Percentiles rank a stretch among this genome's conserved stretches.
Conservation (phyloP, 2,888 invertebrate genomes). For the Epinotia brunnichana region DNA sequence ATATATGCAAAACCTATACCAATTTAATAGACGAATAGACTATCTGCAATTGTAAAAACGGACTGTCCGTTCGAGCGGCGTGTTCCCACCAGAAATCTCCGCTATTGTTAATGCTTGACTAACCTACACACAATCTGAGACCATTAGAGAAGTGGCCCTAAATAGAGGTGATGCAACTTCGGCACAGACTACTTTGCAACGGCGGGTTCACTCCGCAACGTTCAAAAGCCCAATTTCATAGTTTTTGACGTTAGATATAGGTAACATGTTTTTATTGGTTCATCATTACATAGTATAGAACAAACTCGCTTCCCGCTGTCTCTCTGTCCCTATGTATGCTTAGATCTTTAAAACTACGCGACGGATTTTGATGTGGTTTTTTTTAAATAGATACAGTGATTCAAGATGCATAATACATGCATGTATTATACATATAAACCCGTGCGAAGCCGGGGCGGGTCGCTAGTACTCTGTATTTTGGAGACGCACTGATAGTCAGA, state of each 20-base stretch:
- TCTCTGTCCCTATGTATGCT: too few species aligned
- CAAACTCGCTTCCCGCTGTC: too few species aligned
- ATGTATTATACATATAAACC: too few species aligned
- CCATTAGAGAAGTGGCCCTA: conserved; percentile 42
- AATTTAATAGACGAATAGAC: neutral
- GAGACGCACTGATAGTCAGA: neutral
- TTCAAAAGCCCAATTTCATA: neutral
- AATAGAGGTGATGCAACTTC: conserved; percentile 59
- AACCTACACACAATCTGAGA: conserved; percentile 43
- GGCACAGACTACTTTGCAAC: conserved; percentile 1
- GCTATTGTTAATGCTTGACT: conserved; percentile 35
- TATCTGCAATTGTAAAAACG: neutral
- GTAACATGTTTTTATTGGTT: neutral
- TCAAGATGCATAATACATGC: too few species aligned
- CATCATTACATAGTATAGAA: too few species aligned
- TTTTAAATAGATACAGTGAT: too few species aligned
- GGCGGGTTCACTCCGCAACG: neutral
- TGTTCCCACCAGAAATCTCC: conserved; percentile 22
- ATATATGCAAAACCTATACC: neutral
- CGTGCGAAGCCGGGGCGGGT: too few species aligned
- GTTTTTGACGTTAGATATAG: neutral
- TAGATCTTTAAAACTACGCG: too few species aligned
- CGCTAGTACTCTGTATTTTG: neutral
- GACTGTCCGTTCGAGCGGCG: neutral
- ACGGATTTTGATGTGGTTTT: too few species aligned